Conservation (phyloP, 2,888 invertebrate genomes). For the Limenitis camilla region DNA sequence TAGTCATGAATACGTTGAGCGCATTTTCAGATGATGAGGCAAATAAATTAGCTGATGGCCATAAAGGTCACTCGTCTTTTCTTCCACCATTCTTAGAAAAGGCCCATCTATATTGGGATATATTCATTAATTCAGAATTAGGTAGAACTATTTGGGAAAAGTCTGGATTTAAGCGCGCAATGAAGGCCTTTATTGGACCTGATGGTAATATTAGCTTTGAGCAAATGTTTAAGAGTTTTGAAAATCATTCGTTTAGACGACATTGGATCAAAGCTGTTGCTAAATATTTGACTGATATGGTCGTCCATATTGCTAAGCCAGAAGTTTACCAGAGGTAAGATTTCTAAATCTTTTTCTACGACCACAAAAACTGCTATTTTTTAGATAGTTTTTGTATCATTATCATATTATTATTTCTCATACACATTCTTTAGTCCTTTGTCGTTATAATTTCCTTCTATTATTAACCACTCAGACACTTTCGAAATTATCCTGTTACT, state of each 20-base stretch:
- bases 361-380: no score
- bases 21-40: conserved; percentile 78
- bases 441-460: no score
- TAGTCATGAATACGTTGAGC: conserved; percentile 78
- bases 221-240: conserved; percentile 83
- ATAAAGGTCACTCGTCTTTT: conserved; percentile 81
- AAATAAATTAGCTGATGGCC: conserved; percentile 74
- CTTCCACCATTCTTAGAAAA: conserved; percentile 79
- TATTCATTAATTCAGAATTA: conserved; percentile 84
- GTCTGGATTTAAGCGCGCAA: conserved; percentile 80
- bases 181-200: conserved; percentile 80
- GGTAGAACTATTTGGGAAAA: conserved; percentile 83
- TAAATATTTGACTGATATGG: conserved; percentile 82
- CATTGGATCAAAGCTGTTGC: conserved; percentile 87
- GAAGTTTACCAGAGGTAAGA: conserved; percentile 81
- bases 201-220: conserved; percentile 82
- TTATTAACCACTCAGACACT: no score
- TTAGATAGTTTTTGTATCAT: no score
- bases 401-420: neutral
- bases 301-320: conserved; percentile 83
- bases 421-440: no score
- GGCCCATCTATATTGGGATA: conserved; percentile 83
- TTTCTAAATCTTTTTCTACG: neutral
- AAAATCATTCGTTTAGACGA: conserved; percentile 85
- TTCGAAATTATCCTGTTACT: no score